Evolutionary conservation across 2,888 invertebrate genomes (phyloP).

Genomic region (Craniophora ligustri): DNA sequence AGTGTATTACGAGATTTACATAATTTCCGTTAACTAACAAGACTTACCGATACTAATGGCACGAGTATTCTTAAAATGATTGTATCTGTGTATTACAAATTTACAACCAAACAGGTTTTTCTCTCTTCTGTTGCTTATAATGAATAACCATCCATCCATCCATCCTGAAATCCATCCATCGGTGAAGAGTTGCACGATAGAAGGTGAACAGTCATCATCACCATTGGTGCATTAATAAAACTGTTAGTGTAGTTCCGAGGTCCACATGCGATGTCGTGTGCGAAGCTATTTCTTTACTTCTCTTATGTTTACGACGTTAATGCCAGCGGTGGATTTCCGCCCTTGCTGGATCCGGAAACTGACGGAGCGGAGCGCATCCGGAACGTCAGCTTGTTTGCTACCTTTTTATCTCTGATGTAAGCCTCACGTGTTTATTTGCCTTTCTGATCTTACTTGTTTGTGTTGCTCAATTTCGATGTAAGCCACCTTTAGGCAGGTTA

Average conservation of each 20-base stretch:
- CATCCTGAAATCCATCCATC: no score
- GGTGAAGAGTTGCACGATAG: no score
- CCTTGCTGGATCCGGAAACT: slow-evolving; percentile 67
- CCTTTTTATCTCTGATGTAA: slow-evolving; percentile 66
- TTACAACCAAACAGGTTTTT: no score
- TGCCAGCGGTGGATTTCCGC: slow-evolving; percentile 69
- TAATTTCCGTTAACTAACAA: no score
- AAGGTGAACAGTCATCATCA: no score
- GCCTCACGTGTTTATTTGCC: slow-evolving; percentile 66
- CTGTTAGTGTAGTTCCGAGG: slow-evolving; percentile 53
- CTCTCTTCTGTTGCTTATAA: no score
- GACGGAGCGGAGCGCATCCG: slow-evolving; percentile 72
- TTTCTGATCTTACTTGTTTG: slow-evolving; percentile 59
- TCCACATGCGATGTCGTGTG: slow-evolving; percentile 58
- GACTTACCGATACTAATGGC: no score
- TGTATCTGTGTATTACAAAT: no score
- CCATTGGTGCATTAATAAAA: slow-evolving; percentile 52
- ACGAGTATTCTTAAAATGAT: no score
- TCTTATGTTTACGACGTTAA: slow-evolving; percentile 67
- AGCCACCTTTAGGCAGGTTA: slow-evolving; percentile 18
- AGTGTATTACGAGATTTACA: no score
- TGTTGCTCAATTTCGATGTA: slow-evolving; percentile 38
- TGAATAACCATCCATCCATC: no score
- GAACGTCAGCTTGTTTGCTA: slow-evolving; percentile 76
- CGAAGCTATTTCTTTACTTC: slow-evolving; percentile 59